A percentile compares a stretch with the other conserved stretches of the same genome.
These are phyloP conservation scores for Megalurothrips usitatus DNA, from an alignment of 2,888 invertebrate species.

Conservation along the genomic window DNA sequence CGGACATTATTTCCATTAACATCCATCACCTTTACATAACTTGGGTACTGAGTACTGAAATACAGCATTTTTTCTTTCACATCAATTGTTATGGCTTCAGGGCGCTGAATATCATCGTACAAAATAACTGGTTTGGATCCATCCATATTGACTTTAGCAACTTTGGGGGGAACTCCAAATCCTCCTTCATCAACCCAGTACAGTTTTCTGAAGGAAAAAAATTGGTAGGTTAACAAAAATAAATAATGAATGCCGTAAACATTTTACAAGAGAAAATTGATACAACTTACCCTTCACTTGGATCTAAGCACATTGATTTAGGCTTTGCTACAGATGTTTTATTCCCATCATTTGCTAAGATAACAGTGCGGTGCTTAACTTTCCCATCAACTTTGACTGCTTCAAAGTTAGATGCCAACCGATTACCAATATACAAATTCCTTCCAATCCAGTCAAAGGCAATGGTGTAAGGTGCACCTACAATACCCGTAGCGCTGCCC, in stretches of 20 bases:
- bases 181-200: constrained; percentile 98
- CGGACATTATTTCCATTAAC: constrained; percentile 66
- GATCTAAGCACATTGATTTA: constrained; percentile 81
- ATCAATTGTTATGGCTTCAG: constrained; percentile 83
- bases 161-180: constrained; percentile 79
- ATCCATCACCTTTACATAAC: constrained; percentile 60
- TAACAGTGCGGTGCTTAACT: constrained; percentile 73
- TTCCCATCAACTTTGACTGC: constrained; percentile 81
- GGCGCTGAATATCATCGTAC: constrained; percentile 60
- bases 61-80: constrained; percentile 77
- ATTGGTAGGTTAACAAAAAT: constrained; percentile 22
- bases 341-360: constrained; percentile 86
- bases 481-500: constrained; percentile 75
- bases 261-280: not conserved
- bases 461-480: constrained; percentile 84
- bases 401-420: constrained; percentile 85
- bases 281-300: constrained; percentile 71
- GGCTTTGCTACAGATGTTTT: constrained; percentile 82
- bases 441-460: constrained; percentile 97
- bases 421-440: constrained; percentile 89
- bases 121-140: constrained; percentile 74
- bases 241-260: constrained; percentile 7
- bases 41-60: constrained; percentile 76
- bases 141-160: constrained; percentile 90
- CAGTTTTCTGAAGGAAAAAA: constrained; percentile 57